phyloP scores from a whole-genome alignment of 2,113 vertebrate species.

The Fulica atra region DNA sequence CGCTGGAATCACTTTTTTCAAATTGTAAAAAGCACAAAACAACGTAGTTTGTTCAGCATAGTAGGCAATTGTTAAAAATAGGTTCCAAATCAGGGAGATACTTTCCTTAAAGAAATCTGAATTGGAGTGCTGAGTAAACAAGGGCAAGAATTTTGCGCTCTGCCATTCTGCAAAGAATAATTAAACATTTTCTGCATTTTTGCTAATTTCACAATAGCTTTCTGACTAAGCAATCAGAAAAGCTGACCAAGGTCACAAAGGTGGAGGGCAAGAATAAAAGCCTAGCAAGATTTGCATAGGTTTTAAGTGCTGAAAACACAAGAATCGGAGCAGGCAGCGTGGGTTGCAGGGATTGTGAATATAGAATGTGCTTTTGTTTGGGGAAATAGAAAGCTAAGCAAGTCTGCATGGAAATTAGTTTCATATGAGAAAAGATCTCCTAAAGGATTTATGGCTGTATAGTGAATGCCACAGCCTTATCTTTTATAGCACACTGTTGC shows the following conservation, averaged over 20 bases:
- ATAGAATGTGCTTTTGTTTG: slow-evolving; percentile 79
- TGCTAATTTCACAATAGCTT: slow-evolving; percentile 40
- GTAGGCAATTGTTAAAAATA: slow-evolving; percentile 19
- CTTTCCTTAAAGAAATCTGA: slow-evolving; percentile 4
- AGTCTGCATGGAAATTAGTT: slow-evolving; percentile 81
- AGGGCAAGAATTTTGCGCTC: slow-evolving; percentile 2
- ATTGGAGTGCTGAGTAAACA: slow-evolving; percentile 17
- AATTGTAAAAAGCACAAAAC: not conserved
- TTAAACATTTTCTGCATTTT: slow-evolving; percentile 10
- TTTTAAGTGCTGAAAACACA: slow-evolving; percentile 60
- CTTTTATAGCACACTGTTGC: slow-evolving; percentile 71
- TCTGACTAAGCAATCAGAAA: slow-evolving; percentile 36
- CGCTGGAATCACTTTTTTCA: not conserved
- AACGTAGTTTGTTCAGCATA: not conserved
- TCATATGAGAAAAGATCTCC: slow-evolving; percentile 76
- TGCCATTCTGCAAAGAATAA: slow-evolving; percentile 22
- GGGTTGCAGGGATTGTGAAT: slow-evolving; percentile 62
- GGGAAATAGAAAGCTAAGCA: slow-evolving; percentile 78
- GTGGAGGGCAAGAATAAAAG: slow-evolving; percentile 40
- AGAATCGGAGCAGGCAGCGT: slow-evolving; percentile 41
- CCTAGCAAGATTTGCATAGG: slow-evolving; percentile 18
- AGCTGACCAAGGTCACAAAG: slow-evolving; percentile 54
- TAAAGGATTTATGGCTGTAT: slow-evolving; percentile 76
- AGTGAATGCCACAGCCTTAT: slow-evolving; percentile 80
- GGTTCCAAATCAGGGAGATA: slow-evolving; percentile 23